Evolutionary conservation across 2,888 invertebrate genomes (phyloP).

Genomic region (Lucinisca nassula): DNA sequence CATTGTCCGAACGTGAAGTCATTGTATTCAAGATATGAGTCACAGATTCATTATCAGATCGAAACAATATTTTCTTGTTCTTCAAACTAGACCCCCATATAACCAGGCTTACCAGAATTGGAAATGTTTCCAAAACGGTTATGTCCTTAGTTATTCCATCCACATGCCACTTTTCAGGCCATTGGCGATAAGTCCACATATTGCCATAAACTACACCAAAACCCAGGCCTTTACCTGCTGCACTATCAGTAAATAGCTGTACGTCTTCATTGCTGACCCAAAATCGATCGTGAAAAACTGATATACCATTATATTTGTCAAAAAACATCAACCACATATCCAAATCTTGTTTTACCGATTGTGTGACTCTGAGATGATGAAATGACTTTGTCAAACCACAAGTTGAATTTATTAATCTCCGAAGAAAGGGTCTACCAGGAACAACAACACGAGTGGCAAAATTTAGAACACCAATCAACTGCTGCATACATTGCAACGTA

Average conservation of each 20-base stretch:
- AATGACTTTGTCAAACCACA: slow-evolving; percentile 7
- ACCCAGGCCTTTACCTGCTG: not conserved
- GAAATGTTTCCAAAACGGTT: slow-evolving; percentile 24
- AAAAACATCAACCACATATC: slow-evolving; percentile 29
- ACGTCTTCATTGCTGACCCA: slow-evolving; percentile 26
- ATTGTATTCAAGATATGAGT: slow-evolving; percentile 32
- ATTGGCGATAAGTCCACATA: not conserved
- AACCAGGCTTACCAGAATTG: slow-evolving; percentile 3
- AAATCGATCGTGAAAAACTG: slow-evolving; percentile 17
- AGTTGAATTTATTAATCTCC: slow-evolving; percentile 31
- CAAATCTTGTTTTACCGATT: not conserved
- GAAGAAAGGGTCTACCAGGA: slow-evolving; percentile 31
- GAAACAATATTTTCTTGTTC: slow-evolving; percentile 24
- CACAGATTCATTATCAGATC: slow-evolving; percentile 35
- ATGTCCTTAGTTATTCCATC: slow-evolving; percentile 12
- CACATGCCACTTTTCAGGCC: slow-evolving; percentile 18
- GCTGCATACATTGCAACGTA: not conserved
- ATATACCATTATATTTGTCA: slow-evolving; percentile 12
- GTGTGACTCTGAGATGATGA: slow-evolving; percentile 14
- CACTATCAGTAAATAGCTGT: slow-evolving; percentile 21
- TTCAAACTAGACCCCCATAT: slow-evolving; percentile 13
- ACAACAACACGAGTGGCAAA: slow-evolving; percentile 20
- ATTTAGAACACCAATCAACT: slow-evolving; percentile 2
- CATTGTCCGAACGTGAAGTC: slow-evolving; percentile 13
- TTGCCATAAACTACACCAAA: slow-evolving; percentile 17